A percentile compares a stretch with the other conserved stretches of the same genome.
Conservation (phyloP, 2,888 invertebrate species). For the Alcis repandata region DNA sequence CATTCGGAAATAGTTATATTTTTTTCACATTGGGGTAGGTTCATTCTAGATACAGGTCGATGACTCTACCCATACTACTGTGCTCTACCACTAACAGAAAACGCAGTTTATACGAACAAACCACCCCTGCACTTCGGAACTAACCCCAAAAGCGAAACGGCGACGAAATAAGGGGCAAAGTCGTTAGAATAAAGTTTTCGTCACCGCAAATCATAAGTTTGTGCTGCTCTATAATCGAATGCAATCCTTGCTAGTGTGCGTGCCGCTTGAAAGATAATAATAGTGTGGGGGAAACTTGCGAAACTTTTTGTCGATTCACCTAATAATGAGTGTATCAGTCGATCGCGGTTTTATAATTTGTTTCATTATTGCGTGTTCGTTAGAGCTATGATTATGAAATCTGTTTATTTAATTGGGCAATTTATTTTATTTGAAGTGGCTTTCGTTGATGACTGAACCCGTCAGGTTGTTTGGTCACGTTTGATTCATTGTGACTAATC, state of each 20-base stretch:
- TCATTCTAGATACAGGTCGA: constrained; percentile 74
- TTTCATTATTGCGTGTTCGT: constrained; percentile 56
- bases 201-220: constrained; percentile 52
- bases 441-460: constrained; percentile 32
- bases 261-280: constrained; percentile 68
- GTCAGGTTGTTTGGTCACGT: constrained; percentile 31
- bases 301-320: constrained; percentile 70
- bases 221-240: constrained; percentile 69
- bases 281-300: constrained; percentile 78
- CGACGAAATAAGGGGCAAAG: constrained; percentile 51
- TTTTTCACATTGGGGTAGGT: constrained; percentile 83
- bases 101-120: constrained; percentile 52
- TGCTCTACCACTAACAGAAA: constrained; percentile 52
- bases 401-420: constrained; percentile 39
- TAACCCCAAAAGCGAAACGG: constrained; percentile 48
- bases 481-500: constrained; percentile 30
- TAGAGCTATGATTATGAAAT: constrained; percentile 55
- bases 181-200: constrained; percentile 36
- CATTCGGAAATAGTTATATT: constrained; percentile 59
- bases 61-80: constrained; percentile 63
- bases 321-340: constrained; percentile 56
- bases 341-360: constrained; percentile 52
- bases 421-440: constrained; percentile 34
- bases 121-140: constrained; percentile 23
- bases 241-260: constrained; percentile 67